phyloP scores from a whole-genome alignment of 2,888 invertebrate species.

The Sarcophaga carnaria region DNA sequence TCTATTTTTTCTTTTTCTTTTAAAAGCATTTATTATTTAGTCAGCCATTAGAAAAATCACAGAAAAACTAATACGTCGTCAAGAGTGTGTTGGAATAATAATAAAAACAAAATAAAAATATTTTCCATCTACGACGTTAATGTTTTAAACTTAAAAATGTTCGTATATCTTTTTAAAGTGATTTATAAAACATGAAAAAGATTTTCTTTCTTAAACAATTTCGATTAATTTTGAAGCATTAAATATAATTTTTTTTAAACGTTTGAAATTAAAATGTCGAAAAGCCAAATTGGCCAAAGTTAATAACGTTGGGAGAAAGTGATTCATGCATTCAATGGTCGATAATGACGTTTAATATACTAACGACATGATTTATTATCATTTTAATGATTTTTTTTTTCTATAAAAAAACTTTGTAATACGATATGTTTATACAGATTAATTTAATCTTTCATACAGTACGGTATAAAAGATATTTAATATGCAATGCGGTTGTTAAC shows the following conservation, averaged over 20 bases:
- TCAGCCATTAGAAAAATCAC: conserved; percentile 38
- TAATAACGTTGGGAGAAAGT: conserved; percentile 59
- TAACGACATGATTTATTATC: conserved; percentile 47
- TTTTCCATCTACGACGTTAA: too few species aligned
- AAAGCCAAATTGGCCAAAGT: background rate
- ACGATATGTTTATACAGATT: too few species aligned
- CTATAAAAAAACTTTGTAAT: too few species aligned
- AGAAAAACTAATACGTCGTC: conserved; percentile 3
- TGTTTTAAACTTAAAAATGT: too few species aligned
- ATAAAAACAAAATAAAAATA: too few species aligned
- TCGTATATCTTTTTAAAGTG: too few species aligned
- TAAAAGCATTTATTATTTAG: conserved; percentile 26
- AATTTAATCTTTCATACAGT: too few species aligned
- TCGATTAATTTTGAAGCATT: background rate
- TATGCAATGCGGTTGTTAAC: too few species aligned
- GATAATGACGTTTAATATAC: too few species aligned
- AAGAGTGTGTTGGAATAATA: background rate
- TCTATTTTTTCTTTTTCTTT: conserved; percentile 13
- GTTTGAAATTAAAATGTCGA: background rate
- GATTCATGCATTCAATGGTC: conserved; percentile 1
- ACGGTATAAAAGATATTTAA: too few species aligned
- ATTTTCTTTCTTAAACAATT: background rate
- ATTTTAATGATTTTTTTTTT: background rate
- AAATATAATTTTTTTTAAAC: background rate
- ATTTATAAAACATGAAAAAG: background rate